phyloP scores from a whole-genome alignment of 2,113 vertebrate species.

The Ivindomyrus marchei region DNA sequence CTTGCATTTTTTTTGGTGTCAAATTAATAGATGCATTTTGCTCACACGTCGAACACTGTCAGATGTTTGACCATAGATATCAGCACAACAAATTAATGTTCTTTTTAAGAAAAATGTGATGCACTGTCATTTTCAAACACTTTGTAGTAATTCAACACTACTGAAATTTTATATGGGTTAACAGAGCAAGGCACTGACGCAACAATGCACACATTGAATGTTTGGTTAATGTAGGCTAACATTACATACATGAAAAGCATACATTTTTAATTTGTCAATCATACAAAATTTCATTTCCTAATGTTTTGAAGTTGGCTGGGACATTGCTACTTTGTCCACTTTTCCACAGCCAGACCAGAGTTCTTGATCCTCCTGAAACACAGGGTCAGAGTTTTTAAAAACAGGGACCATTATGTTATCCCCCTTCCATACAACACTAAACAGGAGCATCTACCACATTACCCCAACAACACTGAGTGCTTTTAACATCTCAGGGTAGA shows the following conservation, averaged over 20 bases:
- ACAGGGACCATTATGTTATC: background rate
- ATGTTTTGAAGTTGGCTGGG: background rate
- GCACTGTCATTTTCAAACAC: background rate
- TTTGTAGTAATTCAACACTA: background rate
- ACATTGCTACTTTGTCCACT: background rate
- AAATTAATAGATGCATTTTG: background rate
- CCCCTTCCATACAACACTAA: background rate
- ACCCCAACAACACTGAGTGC: background rate
- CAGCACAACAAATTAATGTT: background rate
- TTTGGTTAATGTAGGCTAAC: background rate
- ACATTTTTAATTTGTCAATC: background rate
- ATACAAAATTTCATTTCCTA: background rate
- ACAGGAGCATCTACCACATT: background rate
- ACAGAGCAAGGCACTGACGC: background rate
- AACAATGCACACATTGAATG: background rate
- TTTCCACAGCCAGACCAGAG: background rate
- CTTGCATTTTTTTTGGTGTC: background rate
- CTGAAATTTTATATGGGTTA: background rate
- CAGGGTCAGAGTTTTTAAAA: background rate
- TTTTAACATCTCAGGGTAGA: background rate
- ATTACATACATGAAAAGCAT: background rate
- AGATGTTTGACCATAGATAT: background rate
- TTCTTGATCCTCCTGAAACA: background rate
- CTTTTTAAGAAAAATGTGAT: background rate
- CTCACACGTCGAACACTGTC: background rate